These are phyloP conservation scores for Gymnothorax reevesii DNA, from an alignment of 2,797 vertebrate species.

Conservation along the genomic window DNA sequence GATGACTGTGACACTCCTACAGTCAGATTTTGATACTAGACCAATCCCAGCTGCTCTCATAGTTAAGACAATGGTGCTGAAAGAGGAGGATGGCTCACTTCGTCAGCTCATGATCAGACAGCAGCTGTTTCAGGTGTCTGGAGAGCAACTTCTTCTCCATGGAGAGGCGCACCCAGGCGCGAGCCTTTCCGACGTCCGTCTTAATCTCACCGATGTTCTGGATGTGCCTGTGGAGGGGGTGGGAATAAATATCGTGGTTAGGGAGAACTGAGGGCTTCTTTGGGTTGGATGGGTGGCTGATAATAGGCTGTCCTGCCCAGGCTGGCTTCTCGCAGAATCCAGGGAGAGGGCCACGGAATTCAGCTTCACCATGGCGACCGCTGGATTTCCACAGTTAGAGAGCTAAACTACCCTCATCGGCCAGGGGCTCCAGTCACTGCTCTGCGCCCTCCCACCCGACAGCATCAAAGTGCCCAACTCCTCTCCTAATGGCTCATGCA, in stretches of 20 bases:
- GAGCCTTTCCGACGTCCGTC: conserved; percentile 96
- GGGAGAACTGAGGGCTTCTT: background rate
- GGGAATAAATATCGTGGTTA: background rate
- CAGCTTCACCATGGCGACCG: conserved; percentile 7
- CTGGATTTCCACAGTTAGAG: conserved; percentile 20
- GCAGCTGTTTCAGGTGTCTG: conserved; percentile 93
- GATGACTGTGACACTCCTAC: background rate
- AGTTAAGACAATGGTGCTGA: background rate
- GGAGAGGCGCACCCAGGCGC: conserved; percentile 96
- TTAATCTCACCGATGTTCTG: conserved; percentile 98
- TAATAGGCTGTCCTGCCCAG: background rate
- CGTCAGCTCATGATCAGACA: conserved; percentile 93
- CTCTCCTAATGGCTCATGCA: conserved; percentile 27
- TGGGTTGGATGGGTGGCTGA: background rate
- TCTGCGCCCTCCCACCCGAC: conserved; percentile 62
- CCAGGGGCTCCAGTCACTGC: conserved; percentile 56
- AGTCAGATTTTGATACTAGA: background rate
- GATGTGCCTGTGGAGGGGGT: conserved; percentile 80
- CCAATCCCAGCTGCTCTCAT: background rate
- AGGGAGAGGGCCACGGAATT: background rate
- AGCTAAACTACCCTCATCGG: conserved; percentile 47
- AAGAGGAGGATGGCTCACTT: conserved; percentile 75
- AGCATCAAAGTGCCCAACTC: conserved; percentile 45
- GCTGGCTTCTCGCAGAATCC: background rate
- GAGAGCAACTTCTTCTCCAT: conserved; percentile 99